Percentiles rank a stretch among this genome's conserved stretches.
These are phyloP conservation scores for Empidonax traillii DNA, from an alignment of 2,113 vertebrate genomes.

Conservation along the genomic window DNA sequence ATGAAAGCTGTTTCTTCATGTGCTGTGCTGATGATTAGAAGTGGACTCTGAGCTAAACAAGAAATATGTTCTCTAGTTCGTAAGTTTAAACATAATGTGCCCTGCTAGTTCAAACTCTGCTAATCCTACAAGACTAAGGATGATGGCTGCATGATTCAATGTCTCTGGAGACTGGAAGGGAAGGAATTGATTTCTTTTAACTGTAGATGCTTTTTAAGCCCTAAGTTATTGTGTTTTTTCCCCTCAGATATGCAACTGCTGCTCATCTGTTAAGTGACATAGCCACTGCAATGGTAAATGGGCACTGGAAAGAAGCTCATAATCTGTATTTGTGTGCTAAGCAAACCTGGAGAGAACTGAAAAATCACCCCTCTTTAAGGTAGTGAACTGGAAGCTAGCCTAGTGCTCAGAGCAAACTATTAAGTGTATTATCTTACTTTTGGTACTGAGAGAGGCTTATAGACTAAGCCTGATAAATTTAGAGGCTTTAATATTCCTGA, in stretches of 20 bases:
- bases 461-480: not conserved
- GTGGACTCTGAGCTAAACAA: not conserved
- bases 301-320: slow-evolving; percentile 85
- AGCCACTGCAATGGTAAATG: slow-evolving; percentile 77
- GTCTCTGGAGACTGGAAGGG: not conserved
- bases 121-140: not conserved
- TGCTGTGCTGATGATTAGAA: not conserved
- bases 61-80: not conserved
- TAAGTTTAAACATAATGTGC: not conserved
- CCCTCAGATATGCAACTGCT: slow-evolving; percentile 83
- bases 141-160: not conserved
- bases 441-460: not conserved
- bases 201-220: not conserved
- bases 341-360: slow-evolving; percentile 78
- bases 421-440: not conserved
- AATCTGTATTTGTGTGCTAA: slow-evolving; percentile 78
- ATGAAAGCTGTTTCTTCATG: not conserved
- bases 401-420: not conserved
- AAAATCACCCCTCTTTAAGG: slow-evolving; percentile 79
- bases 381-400: slow-evolving; percentile 10
- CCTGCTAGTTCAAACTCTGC: not conserved
- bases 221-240: not conserved
- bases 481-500: not conserved
- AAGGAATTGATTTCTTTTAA: not conserved
- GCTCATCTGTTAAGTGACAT: slow-evolving; percentile 82